phyloP scores from a whole-genome alignment of 2,888 invertebrate genomes.

The Thyatira batis region DNA sequence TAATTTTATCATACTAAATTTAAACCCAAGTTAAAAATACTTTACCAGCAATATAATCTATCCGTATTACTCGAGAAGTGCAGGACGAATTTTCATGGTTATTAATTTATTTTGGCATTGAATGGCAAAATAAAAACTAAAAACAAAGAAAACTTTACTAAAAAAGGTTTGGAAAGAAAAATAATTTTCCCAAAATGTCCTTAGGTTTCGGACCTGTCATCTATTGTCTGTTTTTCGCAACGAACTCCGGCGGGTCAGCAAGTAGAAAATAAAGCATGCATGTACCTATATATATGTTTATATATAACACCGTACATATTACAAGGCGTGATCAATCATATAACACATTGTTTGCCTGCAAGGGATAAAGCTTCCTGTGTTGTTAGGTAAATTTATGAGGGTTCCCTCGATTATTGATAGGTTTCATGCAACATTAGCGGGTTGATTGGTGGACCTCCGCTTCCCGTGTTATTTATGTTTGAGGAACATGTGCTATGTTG shows the following conservation, averaged over 20 bases:
- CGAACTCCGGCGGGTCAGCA: not conserved
- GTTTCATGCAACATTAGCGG: constrained; percentile 62
- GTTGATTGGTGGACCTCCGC: constrained; percentile 42
- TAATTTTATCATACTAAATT: too few relatives aligned
- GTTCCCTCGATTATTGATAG: constrained; percentile 56
- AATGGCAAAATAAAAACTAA: too few relatives aligned
- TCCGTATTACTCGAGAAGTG: too few relatives aligned
- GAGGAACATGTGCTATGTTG: constrained; percentile 3
- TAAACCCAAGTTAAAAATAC: too few relatives aligned
- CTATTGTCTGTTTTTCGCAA: too few relatives aligned
- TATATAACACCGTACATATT: constrained; percentile 25
- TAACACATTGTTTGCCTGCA: constrained; percentile 61
- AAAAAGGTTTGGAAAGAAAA: too few relatives aligned
- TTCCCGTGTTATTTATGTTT: constrained; percentile 23
- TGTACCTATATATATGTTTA: not conserved
- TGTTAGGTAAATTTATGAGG: constrained; percentile 57
- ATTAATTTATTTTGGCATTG: too few relatives aligned
- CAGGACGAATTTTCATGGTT: too few relatives aligned
- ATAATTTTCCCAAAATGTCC: too few relatives aligned
- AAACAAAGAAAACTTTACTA: too few relatives aligned
- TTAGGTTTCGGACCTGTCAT: too few relatives aligned
- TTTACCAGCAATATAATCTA: too few relatives aligned
- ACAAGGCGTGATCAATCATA: constrained; percentile 56
- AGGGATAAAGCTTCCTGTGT: constrained; percentile 43
- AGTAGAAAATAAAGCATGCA: not conserved